Evolutionary conservation across 2,888 invertebrate genomes (phyloP).

Genomic region (Sympetrum striolatum): DNA sequence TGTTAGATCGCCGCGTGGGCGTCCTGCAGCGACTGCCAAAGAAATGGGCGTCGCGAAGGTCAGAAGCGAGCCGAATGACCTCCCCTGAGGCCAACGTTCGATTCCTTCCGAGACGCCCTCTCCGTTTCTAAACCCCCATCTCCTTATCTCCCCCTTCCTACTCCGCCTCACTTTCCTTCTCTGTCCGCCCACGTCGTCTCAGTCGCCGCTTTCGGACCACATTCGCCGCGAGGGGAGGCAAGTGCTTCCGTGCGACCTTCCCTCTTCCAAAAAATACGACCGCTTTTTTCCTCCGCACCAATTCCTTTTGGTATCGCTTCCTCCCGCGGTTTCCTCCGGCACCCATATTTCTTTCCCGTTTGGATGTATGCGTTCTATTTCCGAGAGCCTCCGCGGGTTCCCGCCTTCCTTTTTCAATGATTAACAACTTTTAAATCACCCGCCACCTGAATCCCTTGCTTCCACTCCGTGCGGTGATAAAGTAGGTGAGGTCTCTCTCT

Average conservation of each 20-base stretch:
- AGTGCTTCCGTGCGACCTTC: constrained; percentile 10
- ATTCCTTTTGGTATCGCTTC: neutral
- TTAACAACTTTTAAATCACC: constrained; percentile 4
- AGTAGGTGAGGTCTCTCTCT: neutral
- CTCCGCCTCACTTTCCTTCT: neutral
- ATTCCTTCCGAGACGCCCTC: constrained; percentile 20
- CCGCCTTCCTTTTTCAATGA: neutral
- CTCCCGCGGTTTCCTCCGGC: neutral
- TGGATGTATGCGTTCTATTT: no score
- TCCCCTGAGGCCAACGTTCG: constrained; percentile 38
- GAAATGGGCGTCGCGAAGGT: constrained; percentile 42
- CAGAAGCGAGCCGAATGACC: constrained; percentile 26
- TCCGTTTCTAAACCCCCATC: neutral
- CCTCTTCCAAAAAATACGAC: neutral
- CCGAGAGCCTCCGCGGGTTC: neutral
- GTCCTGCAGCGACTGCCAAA: constrained; percentile 7
- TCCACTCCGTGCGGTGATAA: neutral
- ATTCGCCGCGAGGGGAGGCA: neutral
- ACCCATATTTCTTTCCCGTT: no score
- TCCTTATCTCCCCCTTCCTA: neutral
- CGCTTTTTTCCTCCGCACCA: neutral
- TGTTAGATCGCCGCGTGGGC: constrained; percentile 7
- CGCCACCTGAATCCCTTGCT: neutral
- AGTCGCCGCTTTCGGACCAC: neutral
- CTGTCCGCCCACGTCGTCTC: neutral